Evolutionary conservation across 2,113 vertebrate genomes (phyloP), one percentile per base, ranked within the genome.

Genomic region (Dasyornis broadbenti): DNA sequence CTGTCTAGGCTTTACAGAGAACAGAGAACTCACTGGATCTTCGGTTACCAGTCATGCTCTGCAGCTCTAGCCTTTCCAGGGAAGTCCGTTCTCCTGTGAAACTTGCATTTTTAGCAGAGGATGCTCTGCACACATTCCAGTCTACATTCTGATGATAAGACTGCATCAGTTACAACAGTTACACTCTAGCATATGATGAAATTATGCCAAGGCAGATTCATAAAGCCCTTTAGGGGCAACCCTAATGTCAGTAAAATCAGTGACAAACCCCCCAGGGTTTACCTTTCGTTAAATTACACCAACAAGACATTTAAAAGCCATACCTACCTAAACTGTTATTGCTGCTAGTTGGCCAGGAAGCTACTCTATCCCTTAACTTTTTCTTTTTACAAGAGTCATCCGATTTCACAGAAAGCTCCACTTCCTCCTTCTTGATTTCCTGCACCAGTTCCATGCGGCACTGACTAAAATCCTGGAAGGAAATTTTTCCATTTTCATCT

Each of bases 401-500:
- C 24, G 89, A 98, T 65, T 95, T 96, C 70, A 98, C 95, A 60
- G 97, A 98, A 82, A 98, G 98, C 27, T 98, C 98, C 37, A 97
- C 97, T 96, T 99, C 98, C 92, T 98, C 98, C 64, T 98, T 98
- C 68, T 96, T 97, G 95, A 99, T 99, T 97, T 99, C 98, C 87
- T 72, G 94, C 42, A 98, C 80, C 23, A 99, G 97, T 87, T 98
- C 98, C 98, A 98, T 98, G 90, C 81, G 97, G 80, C 98, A 98
- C 65, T 98, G 97, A 86, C 96, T 98, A 92, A 99, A 99, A 96
- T 98, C 98, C 88, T 98, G 98, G 82, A 98, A 98, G 89, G 98
- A 98, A 87, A 98, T 98, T 92, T 98, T 98, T 70, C 98, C 98
- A n/a, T 96, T 97, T 96, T 98, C 98, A 64, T 98, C 98, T 31